Evolutionary conservation across 2,888 invertebrate species (phyloP).

Genomic region (Macroteleia sp.): DNA sequence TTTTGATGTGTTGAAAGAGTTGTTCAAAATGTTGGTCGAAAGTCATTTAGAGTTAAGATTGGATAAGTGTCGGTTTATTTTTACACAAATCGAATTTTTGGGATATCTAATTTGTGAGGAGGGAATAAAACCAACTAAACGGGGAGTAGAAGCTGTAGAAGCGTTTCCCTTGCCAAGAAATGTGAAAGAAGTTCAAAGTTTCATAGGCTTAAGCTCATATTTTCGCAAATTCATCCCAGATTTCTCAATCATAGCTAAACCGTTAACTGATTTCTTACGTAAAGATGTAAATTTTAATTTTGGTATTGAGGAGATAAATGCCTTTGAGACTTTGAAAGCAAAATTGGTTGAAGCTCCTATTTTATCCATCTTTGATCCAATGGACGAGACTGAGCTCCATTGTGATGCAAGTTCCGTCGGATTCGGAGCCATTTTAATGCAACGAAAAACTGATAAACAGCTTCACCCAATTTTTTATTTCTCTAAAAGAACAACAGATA

Average conservation of each 20-base stretch:
- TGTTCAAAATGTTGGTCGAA: no score
- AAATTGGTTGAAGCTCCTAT: slow-evolving; percentile 1
- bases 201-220: slow-evolving; percentile 1
- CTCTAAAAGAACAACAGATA: slow-evolving; percentile 3
- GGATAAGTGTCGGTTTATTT: no score
- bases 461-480: slow-evolving; percentile 22
- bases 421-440: slow-evolving; percentile 2
- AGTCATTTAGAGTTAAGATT: no score
- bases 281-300: background rate
- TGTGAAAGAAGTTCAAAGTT: background rate
- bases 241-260: slow-evolving; percentile 1
- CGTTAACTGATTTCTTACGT: slow-evolving; percentile 1
- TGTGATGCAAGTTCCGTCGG: slow-evolving; percentile 8
- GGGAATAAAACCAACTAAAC: no score
- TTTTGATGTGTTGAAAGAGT: background rate
- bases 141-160: no score
- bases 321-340: background rate
- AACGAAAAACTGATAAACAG: background rate
- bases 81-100: no score
- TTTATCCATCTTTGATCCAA: background rate
- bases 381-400: slow-evolving; percentile 11
- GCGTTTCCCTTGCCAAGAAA: no score
- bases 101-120: no score
- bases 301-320: background rate
- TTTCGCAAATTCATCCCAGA: background rate